These are phyloP conservation scores for Acrobeloides nanus DNA, from an alignment of 2,888 invertebrate species.

Conservation along the genomic window DNA sequence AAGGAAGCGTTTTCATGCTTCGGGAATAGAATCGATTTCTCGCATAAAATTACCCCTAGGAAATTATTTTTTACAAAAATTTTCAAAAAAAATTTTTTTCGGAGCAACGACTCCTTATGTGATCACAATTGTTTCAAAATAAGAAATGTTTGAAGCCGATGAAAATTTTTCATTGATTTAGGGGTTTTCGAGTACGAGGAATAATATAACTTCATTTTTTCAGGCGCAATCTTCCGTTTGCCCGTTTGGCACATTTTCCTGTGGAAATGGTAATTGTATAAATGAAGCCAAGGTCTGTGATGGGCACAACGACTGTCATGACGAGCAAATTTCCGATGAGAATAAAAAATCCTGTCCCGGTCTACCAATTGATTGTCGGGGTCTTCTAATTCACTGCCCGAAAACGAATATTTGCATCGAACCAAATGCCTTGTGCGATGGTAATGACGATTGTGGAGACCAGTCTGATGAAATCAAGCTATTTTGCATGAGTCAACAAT, in stretches of 20 bases:
- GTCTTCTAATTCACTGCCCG: constrained; percentile 63
- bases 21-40: too few species aligned
- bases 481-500: constrained; percentile 60
- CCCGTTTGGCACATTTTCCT: constrained; percentile 84
- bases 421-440: constrained; percentile 70
- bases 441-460: constrained; percentile 88
- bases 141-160: too few species aligned
- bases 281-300: constrained; percentile 68
- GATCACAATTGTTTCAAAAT: too few species aligned
- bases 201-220: too few species aligned
- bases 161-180: too few species aligned
- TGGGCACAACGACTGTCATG: constrained; percentile 77
- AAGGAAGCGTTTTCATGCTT: too few species aligned
- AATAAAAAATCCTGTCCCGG: constrained; percentile 75
- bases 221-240: too few species aligned
- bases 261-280: constrained; percentile 82
- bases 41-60: too few species aligned
- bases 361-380: constrained; percentile 42
- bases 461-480: constrained; percentile 63
- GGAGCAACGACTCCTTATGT: too few species aligned
- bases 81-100: too few species aligned
- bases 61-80: too few species aligned
- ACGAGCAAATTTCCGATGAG: constrained; percentile 59
- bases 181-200: too few species aligned
- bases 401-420: constrained; percentile 85